Percentiles rank a stretch among this genome's conserved stretches.
Conservation (phyloP, 2,888 invertebrate genomes). For the Lepeophtheirus nordmannii region DNA sequence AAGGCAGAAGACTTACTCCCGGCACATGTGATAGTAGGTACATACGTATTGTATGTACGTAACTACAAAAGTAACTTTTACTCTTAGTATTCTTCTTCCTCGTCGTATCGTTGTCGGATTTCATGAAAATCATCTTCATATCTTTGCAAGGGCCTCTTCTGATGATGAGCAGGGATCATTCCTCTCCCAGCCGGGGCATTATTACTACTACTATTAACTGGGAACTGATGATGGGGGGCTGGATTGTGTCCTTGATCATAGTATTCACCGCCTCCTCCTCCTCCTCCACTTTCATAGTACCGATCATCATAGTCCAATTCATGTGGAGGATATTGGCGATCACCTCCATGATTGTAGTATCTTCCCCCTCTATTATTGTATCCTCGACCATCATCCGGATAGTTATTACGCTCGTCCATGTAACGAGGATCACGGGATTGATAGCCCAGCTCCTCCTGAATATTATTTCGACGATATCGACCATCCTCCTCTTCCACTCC, state of each 20-base stretch:
- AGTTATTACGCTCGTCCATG: neutral
- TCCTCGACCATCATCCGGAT: constrained; percentile 10
- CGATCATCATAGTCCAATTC: neutral
- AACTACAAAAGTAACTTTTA: too few relatives aligned
- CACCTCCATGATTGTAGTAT: neutral
- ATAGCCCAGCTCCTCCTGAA: neutral
- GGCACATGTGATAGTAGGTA: too few relatives aligned
- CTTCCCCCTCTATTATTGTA: neutral
- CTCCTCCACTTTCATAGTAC: neutral
- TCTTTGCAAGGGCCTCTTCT: neutral
- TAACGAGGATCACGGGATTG: neutral
- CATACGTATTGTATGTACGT: too few relatives aligned
- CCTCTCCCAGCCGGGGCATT: neutral
- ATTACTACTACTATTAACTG: neutral
- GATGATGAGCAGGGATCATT: neutral
- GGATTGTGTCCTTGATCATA: neutral
- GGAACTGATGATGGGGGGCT: neutral
- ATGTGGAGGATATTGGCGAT: neutral
- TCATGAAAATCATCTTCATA: neutral
- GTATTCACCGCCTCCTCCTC: neutral
- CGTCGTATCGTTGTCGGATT: neutral
- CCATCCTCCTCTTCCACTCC: too few relatives aligned
- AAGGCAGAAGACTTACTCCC: too few relatives aligned
- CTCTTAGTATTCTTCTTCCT: neutral
- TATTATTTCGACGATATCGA: too few relatives aligned